Base-by-base conservation (phyloP, 1,140 invertebrate species). In the Pristionchus pacificus region DNA sequence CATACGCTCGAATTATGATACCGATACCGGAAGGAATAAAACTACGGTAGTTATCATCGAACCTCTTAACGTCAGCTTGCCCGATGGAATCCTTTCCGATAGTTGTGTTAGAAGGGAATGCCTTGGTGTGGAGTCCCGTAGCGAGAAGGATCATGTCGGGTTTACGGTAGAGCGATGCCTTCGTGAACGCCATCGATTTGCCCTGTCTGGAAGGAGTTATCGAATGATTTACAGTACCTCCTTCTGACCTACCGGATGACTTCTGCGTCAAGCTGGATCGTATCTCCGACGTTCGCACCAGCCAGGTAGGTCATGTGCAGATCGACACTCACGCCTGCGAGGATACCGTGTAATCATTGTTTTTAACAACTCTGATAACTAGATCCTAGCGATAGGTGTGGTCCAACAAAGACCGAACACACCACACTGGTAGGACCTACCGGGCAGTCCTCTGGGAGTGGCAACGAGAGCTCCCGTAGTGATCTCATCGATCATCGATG, bases 401-500 rank as follows among this genome's bases (percentile, higher is more conserved):
- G 13, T 65, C 19, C 10, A 13, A 27, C 19, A 65, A 65, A 13
- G 29, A 65, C 55, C n/a, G n/a, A n/a, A n/a, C n/a, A n/a, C n/a
- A n/a, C n/a, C n/a, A n/a, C n/a, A n/a, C n/a, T n/a, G n/a, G n/a
- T n/a, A n/a, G n/a, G n/a, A n/a, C 55, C 55, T 14, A 30, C 24
- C 60, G 6, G 29, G 60, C 3, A 13, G 2, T 70, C 87, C 84
- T 58, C 84, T 85, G 25, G 88, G 87, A 0, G 90, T 89, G 33
- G 90, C 89, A 1, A 77, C 27, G 57, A 74, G 62, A 1, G 91
- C 92, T 81, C 90, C 89, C 0, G 91, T 91, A 2, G 92, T 93
- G 19, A 94, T 84, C 69, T 87, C 87, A 85, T 95, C 93, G 15
- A 94, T 88, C 15, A 94, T 77, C 1, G 91, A 91, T 14, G 90